Evolutionary conservation across 2,797 vertebrate species (phyloP).

Genomic region (Enteromius treurensis): DNA sequence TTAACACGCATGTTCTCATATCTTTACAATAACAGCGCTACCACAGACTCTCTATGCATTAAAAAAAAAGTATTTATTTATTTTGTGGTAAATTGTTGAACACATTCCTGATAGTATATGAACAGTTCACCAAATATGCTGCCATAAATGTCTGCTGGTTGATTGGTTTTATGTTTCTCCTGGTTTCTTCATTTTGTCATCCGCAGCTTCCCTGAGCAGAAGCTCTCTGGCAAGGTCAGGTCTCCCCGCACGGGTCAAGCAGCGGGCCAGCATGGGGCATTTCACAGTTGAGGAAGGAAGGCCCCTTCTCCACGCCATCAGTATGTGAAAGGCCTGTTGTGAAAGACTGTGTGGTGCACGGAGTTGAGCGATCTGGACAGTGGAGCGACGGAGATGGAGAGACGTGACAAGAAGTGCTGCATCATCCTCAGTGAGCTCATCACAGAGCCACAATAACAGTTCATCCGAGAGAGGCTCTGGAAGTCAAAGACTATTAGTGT

Average conservation of each 20-base stretch:
- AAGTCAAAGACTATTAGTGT: constrained; percentile 11
- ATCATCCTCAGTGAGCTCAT: constrained; percentile 84
- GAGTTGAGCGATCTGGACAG: constrained; percentile 82
- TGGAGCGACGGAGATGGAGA: constrained; percentile 78
- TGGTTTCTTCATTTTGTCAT: constrained; percentile 33
- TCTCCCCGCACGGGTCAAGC: constrained; percentile 81
- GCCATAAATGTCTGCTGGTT: background rate
- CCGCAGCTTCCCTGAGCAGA: constrained; percentile 69
- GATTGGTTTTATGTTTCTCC: background rate
- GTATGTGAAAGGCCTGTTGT: constrained; percentile 81
- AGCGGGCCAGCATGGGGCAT: constrained; percentile 76
- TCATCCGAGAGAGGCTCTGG: constrained; percentile 68
- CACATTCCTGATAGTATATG: background rate
- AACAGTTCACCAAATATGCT: background rate
- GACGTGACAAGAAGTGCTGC: constrained; percentile 65
- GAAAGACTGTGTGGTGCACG: constrained; percentile 76
- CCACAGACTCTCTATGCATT: background rate
- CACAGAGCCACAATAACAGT: constrained; percentile 83
- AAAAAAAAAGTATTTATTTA: background rate
- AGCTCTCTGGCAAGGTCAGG: constrained; percentile 82
- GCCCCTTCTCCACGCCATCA: constrained; percentile 84
- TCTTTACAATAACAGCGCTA: background rate
- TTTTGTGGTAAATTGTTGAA: background rate
- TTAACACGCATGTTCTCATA: background rate
- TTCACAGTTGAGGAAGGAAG: constrained; percentile 81